Conservation (phyloP, 2,113 vertebrate genomes). For the Osmerus mordax region DNA sequence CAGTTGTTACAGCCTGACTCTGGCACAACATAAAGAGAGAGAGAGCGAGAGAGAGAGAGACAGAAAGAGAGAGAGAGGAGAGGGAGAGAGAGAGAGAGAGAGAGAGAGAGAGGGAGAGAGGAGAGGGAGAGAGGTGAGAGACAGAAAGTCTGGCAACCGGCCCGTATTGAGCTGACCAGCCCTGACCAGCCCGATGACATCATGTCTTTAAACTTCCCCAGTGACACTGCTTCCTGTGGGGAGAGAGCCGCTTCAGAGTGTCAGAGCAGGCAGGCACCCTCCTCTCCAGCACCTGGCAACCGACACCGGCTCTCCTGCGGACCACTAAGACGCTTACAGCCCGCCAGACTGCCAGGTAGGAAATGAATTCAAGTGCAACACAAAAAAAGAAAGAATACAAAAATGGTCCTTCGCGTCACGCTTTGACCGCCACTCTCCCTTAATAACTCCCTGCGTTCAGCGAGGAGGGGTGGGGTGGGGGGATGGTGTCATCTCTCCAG, state of each 20-base stretch:
- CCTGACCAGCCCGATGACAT: constrained; percentile 57
- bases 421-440: constrained; percentile 33
- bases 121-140: neutral
- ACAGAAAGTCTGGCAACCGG: constrained; percentile 59
- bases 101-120: neutral
- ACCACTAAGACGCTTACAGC: too few relatives aligned
- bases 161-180: constrained; percentile 66
- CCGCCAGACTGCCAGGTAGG: too few relatives aligned
- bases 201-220: neutral
- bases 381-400: neutral
- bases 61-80: neutral
- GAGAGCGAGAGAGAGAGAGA: constrained; percentile 1
- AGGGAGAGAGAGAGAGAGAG: neutral
- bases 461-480: constrained; percentile 14
- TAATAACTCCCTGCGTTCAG: constrained; percentile 33
- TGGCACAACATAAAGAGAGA: constrained; percentile 67
- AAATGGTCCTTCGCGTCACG: constrained; percentile 4
- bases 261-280: neutral
- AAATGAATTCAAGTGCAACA: too few relatives aligned
- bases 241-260: neutral
- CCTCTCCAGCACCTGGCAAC: too few relatives aligned
- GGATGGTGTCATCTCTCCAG: constrained; percentile 4
- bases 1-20: constrained; percentile 78
- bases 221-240: neutral
- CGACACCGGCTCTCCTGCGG: too few relatives aligned